Base-by-base conservation (phyloP, 2,113 vertebrate genomes). In the Indri indri region DNA sequence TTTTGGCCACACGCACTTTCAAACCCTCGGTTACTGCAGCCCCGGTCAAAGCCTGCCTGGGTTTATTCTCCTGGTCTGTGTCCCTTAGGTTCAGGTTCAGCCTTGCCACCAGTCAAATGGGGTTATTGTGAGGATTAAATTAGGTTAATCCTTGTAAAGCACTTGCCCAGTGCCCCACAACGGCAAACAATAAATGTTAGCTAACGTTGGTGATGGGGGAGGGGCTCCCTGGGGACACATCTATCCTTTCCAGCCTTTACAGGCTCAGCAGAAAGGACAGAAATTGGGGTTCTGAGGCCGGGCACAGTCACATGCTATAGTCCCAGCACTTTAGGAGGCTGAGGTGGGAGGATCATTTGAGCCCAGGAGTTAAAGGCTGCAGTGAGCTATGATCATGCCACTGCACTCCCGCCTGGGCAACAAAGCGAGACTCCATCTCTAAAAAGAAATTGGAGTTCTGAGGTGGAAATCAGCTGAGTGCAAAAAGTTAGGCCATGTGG, bases 201-300 rank as follows among this genome's bases (percentile, higher is more conserved):
- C 74, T 90, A 32, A 50, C 0, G 1, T 32, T n/a, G 45, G 45
- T 17, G 32, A 32, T 34, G 63, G 57, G 37, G 30, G 4, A 63
- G 17, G 59, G 40, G 23, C 8, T 68, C 42, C 50, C 84, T 13
- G 34, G 4, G 17, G 14, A 42, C n/a, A 45, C 11, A 13, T 45
- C 14, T 57, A 54, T 57, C 47, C 27, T 45, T 45, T 20, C 47
- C 57, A 74, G 74, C 81, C n/a, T 77, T 80, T 70, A 22, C 34
- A 71, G 37, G 23, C 68, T 94, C 79, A 70, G 52, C 40, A 88
- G 68, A 86, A 94, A 50, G 74, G 61, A 32, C 34, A 90, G 68
- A 54, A 61, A 61, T 37, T 5, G 32, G 32, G 27, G 13, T 42
- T 71, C 20, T 50, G 37, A 42, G 23, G 71, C 61, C 30, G 61